phyloP scores from a whole-genome alignment of 2,113 vertebrate genomes.

The Alethe castanea region DNA sequence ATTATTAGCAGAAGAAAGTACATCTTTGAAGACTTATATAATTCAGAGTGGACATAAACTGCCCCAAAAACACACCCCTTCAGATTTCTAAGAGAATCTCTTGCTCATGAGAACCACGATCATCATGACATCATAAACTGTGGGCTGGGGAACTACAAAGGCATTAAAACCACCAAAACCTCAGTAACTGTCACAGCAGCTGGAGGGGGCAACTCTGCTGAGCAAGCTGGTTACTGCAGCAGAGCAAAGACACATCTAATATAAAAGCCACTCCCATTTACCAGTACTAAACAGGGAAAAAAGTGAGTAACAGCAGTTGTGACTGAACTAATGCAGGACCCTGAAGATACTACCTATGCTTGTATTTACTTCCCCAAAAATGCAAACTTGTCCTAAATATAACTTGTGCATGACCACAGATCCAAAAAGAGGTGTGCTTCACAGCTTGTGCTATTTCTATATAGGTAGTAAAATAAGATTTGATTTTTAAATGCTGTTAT shows the following conservation, averaged over 20 bases:
- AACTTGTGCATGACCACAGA: background rate
- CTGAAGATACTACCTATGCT: fast-evolving
- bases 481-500: background rate
- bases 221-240: background rate
- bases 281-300: background rate
- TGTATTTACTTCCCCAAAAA: background rate
- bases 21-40: background rate
- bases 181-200: background rate
- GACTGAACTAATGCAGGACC: background rate
- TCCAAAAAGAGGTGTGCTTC: background rate
- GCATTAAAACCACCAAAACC: background rate
- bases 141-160: background rate
- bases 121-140: background rate
- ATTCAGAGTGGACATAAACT: background rate
- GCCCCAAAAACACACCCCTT: background rate
- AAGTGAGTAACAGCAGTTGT: background rate
- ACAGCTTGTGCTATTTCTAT: background rate
- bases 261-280: background rate
- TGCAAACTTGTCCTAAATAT: background rate
- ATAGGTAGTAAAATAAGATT: background rate
- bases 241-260: background rate
- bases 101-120: background rate
- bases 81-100: background rate
- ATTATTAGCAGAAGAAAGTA: background rate
- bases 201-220: background rate